Percentiles rank a stretch among this genome's conserved stretches.
Conservation (phyloP, 2,797 vertebrate genomes). For the Perdix hodgsoniae region DNA sequence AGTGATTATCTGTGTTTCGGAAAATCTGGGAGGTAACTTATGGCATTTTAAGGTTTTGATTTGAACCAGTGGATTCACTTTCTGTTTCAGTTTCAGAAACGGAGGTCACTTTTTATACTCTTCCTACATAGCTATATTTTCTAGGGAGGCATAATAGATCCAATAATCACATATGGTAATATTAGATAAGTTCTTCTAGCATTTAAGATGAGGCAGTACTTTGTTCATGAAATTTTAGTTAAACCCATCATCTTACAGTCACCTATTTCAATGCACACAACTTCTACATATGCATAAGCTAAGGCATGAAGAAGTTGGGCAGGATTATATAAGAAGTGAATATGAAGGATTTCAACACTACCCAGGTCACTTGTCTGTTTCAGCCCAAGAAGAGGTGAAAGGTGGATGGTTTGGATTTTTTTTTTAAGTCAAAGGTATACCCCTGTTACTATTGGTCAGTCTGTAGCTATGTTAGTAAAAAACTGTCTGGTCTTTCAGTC, state of each 20-base stretch:
- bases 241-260: not conserved
- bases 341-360: not conserved
- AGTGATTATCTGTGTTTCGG: not conserved
- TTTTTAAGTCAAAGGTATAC: slow-evolving; percentile 6
- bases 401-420: slow-evolving; percentile 28
- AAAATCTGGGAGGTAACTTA: not conserved
- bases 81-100: not conserved
- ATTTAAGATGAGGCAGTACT: not conserved
- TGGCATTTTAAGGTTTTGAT: not conserved
- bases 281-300: not conserved
- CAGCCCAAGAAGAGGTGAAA: slow-evolving; percentile 9
- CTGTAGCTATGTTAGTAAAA: not conserved
- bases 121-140: not conserved
- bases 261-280: not conserved
- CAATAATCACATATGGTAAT: not conserved
- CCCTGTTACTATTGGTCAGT: not conserved
- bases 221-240: slow-evolving; percentile 5
- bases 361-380: not conserved
- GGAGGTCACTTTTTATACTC: not conserved
- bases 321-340: not conserved
- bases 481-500: not conserved
- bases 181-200: not conserved
- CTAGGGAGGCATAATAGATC: not conserved
- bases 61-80: not conserved
- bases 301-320: not conserved